These are phyloP conservation scores for Epizoanthus fatuus DNA, from an alignment of 92 coral and sea anemone species.

Conservation along the genomic window DNA sequence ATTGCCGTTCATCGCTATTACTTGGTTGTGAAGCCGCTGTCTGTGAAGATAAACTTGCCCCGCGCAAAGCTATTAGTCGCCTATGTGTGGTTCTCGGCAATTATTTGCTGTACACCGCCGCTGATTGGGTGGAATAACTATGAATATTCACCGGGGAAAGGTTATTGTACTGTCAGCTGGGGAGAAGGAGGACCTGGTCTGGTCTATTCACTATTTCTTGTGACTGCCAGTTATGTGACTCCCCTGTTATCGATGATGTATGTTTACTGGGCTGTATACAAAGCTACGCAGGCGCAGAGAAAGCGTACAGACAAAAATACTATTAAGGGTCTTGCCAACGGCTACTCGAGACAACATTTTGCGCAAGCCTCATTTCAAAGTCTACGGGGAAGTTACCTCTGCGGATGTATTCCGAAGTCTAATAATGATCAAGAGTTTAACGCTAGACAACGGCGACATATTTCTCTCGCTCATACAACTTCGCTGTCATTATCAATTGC, in stretches of 20 bases:
- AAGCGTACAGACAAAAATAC: slow-evolving; percentile 57
- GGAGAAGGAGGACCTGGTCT: slow-evolving; percentile 81
- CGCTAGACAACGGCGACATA: background rate
- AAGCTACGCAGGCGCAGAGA: slow-evolving; percentile 73
- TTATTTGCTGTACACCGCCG: slow-evolving; percentile 79
- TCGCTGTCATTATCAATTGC: slow-evolving; percentile 31
- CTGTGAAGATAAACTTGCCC: slow-evolving; percentile 73
- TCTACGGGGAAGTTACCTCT: slow-evolving; percentile 12
- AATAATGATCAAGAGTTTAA: background rate
- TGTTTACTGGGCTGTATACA: slow-evolving; percentile 87
- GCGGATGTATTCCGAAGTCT: slow-evolving; percentile 46
- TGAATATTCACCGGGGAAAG: slow-evolving; percentile 81
- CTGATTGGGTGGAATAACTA: slow-evolving; percentile 91
- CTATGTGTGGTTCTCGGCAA: slow-evolving; percentile 88
- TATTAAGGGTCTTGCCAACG: slow-evolving; percentile 50
- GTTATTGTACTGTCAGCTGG: slow-evolving; percentile 89
- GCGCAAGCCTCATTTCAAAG: slow-evolving; percentile 7
- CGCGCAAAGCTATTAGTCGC: slow-evolving; percentile 81
- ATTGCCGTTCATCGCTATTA: slow-evolving; percentile 92
- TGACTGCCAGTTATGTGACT: slow-evolving; percentile 57
- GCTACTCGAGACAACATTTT: background rate
- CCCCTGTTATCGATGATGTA: slow-evolving; percentile 77
- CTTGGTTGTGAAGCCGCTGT: slow-evolving; percentile 88
- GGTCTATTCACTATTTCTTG: slow-evolving; percentile 72
- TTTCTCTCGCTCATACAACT: slow-evolving; percentile 4